phyloP scores from a whole-genome alignment of 1,140 invertebrate species.

The Lordiphosa mommai region DNA sequence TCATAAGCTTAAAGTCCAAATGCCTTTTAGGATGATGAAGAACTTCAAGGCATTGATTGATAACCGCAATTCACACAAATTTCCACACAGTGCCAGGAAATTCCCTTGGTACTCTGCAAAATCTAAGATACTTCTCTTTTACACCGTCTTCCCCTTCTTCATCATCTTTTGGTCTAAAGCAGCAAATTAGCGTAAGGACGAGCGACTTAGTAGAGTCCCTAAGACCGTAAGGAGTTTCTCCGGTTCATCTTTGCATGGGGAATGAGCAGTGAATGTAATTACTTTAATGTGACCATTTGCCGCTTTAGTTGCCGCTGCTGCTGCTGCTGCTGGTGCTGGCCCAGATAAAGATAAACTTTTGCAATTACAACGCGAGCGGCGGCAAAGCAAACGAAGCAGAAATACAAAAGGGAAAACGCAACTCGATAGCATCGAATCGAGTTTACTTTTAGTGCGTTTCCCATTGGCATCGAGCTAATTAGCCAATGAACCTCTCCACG shows the following conservation, averaged over 20 bases:
- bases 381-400: slow-evolving; percentile 55
- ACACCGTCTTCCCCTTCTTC: neutral
- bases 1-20: neutral
- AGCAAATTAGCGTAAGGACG: slow-evolving; percentile 7
- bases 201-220: neutral
- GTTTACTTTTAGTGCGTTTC: slow-evolving; percentile 33
- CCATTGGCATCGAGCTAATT: slow-evolving; percentile 21
- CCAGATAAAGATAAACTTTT: slow-evolving; percentile 77
- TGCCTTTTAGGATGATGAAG: neutral
- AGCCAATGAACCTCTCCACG: slow-evolving; percentile 34
- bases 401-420: slow-evolving; percentile 49
- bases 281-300: slow-evolving; percentile 76
- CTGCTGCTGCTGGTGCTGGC: slow-evolving; percentile 46
- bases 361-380: slow-evolving; percentile 58
- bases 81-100: neutral
- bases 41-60: slow-evolving; percentile 1
- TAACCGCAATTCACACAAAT: slow-evolving; percentile 6
- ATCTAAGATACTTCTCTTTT: slow-evolving; percentile 2
- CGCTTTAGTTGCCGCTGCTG: slow-evolving; percentile 46
- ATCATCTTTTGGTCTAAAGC: neutral
- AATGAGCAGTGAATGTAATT: slow-evolving; percentile 61
- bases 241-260: slow-evolving; percentile 5
- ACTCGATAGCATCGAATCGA: slow-evolving; percentile 72
- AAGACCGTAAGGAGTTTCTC: slow-evolving; percentile 4
- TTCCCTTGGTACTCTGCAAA: slow-evolving; percentile 1